Evolutionary conservation across 2,113 vertebrate genomes (phyloP), one percentile per base, ranked within the genome.

Genomic region (Sapajus apella): DNA sequence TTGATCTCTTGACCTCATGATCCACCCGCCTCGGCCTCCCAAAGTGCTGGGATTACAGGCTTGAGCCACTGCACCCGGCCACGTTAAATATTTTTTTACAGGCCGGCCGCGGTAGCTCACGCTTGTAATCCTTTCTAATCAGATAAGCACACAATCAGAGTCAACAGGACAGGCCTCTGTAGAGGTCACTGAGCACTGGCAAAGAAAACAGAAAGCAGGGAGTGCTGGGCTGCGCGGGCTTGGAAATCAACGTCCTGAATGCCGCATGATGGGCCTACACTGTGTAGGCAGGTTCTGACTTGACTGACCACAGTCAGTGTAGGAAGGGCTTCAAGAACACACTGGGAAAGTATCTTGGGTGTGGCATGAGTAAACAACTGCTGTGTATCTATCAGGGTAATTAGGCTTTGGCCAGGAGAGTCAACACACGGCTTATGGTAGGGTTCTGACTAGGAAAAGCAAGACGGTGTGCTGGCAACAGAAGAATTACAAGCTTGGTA

Each of bases 181-280:
- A 35, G 76, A 73, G 56, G 50, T 37, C 35, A 30, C 23, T 2
- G 72, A 45, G 73, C 35, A 18, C 25, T 68, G 23, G 21, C 25
- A 14, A 47, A 75, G 45, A 11, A 14, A 76, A 52, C 45, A 85
- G n/a, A 21, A n/a, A 13, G 11, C 55, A 9, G 21, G 50, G 32
- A 10, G 2, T 2, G 30, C 6, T 43, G 35, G 27, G 58, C 40
- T 23, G 25, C 30, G 1, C 17, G 6, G 25, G 35, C 6, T 27
- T 17, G 30, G 56, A 56, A 17, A 79, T 4, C 27, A 50, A 18
- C 3, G 52, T 30, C 61, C 73, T 70, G 6, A 8, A 75, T 8
- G 14, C 27, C 37, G 72, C 20, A 12, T 0, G 0, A 30, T 0
- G 0, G 81, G 56, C 73, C 72, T 52, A 20, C 8, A 9, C 45